These are phyloP conservation scores for Phaetusa simplex DNA, from an alignment of 2,113 vertebrate genomes.

Conservation along the genomic window DNA sequence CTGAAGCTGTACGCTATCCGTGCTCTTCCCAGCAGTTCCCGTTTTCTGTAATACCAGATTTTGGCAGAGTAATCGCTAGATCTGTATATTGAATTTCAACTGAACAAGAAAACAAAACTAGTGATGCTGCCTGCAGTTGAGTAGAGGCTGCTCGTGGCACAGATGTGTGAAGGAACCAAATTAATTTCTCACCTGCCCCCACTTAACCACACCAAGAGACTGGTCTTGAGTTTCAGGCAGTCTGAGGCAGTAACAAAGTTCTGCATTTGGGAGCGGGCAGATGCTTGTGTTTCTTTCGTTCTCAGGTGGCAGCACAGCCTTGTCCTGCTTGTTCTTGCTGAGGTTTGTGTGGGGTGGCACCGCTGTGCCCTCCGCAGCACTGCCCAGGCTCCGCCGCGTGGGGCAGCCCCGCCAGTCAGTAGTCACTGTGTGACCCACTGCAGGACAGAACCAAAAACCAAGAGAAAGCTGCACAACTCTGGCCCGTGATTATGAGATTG, in stretches of 20 bases:
- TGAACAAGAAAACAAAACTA: accelerated
- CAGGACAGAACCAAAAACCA: not conserved
- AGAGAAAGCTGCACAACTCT: not conserved
- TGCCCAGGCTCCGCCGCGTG: accelerated
- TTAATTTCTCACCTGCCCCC: not conserved
- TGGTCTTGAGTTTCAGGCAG: not conserved
- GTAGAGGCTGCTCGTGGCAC: not conserved
- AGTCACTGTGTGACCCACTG: accelerated
- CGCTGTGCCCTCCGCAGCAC: too few species aligned
- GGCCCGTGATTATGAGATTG: not conserved
- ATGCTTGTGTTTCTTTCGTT: not conserved
- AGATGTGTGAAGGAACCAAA: not conserved
- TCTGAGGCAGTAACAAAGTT: too few species aligned
- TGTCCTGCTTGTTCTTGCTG: not conserved
- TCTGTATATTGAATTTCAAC: accelerated
- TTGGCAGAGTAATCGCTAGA: not conserved
- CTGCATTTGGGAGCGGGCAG: not conserved
- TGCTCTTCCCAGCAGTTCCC: not conserved
- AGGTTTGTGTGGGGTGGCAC: too few species aligned
- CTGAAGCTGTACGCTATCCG: accelerated
- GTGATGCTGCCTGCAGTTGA: not conserved
- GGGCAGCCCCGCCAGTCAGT: not conserved
- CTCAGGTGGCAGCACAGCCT: accelerated
- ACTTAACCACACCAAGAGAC: accelerated
- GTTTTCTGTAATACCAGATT: accelerated